Conservation (phyloP, 2,113 vertebrate genomes). For the Orientallactaga bullata region DNA sequence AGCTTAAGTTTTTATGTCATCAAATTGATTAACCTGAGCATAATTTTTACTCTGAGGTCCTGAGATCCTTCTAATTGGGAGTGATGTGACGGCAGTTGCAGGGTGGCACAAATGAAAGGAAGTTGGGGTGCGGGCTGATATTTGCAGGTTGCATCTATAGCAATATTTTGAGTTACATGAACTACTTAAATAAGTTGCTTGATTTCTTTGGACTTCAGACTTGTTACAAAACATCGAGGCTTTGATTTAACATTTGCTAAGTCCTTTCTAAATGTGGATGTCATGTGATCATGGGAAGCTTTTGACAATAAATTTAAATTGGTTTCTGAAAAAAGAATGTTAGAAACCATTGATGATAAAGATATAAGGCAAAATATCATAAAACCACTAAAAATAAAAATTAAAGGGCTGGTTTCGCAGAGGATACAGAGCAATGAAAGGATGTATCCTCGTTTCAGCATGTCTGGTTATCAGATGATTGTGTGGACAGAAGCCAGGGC, state of each 20-base stretch:
- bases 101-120: background rate
- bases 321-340: background rate
- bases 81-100: background rate
- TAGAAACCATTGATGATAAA: background rate
- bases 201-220: constrained; percentile 19
- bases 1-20: background rate
- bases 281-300: background rate
- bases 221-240: background rate
- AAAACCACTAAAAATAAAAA: background rate
- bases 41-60: constrained; percentile 2
- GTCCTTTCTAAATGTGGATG: background rate
- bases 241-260: background rate
- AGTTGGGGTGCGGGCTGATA: background rate
- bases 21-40: constrained; percentile 23
- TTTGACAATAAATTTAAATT: constrained; percentile 48
- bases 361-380: background rate
- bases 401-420: background rate
- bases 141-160: background rate
- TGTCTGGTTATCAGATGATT: background rate
- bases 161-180: background rate
- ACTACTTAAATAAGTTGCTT: background rate
- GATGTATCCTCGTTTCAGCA: background rate
- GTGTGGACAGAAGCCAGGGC: background rate
- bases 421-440: background rate
- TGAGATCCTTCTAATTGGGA: background rate